Evolutionary conservation across 1,140 invertebrate species (phyloP).

Genomic region (Reticulitermes speratus): DNA sequence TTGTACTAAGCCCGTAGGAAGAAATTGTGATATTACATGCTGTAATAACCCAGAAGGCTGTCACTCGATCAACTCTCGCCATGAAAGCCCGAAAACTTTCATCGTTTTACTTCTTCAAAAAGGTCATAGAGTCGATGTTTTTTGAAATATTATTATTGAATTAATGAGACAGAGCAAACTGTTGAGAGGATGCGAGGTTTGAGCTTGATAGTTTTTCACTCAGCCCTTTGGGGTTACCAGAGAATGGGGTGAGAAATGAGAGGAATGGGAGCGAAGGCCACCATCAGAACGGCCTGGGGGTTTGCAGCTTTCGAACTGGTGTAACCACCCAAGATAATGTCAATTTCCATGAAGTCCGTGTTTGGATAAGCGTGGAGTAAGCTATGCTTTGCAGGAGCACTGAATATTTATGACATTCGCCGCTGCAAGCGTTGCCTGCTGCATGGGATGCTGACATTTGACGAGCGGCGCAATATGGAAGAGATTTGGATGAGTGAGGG

Average conservation of each 20-base stretch:
- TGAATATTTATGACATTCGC: slow-evolving; percentile 29
- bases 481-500: slow-evolving; percentile 19
- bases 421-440: background rate
- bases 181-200: background rate
- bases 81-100: too few relatives aligned
- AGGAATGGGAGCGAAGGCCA: background rate
- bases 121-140: background rate
- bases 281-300: background rate
- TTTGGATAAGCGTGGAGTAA: slow-evolving; percentile 23
- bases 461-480: slow-evolving; percentile 28
- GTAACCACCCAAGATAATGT: slow-evolving; percentile 29
- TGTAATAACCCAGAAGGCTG: too few relatives aligned
- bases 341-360: slow-evolving; percentile 23
- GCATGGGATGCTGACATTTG: slow-evolving; percentile 26
- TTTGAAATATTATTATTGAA: background rate
- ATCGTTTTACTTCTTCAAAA: too few relatives aligned
- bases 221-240: background rate
- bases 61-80: too few relatives aligned
- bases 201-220: slow-evolving; percentile 7
- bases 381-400: slow-evolving; percentile 7
- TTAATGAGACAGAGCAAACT: background rate
- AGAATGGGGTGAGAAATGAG: background rate
- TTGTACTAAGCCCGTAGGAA: too few relatives aligned
- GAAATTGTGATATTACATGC: too few relatives aligned
- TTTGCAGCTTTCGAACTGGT: background rate